Evolutionary conservation across 1,140 invertebrate species (phyloP).

Genomic region (Zophobas atratus): DNA sequence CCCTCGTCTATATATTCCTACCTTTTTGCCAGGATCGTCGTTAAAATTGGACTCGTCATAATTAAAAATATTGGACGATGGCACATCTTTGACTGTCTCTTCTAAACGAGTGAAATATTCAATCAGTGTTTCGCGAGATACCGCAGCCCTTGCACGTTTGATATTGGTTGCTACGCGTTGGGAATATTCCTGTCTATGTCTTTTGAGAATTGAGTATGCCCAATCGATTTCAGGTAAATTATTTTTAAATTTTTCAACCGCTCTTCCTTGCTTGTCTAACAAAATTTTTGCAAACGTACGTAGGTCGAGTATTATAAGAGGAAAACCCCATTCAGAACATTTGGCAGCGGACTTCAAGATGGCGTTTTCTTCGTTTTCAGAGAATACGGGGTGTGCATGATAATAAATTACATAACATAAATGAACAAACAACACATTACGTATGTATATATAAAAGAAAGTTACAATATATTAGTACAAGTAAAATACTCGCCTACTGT

Average conservation of each 20-base stretch:
- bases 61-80: conserved; percentile 60
- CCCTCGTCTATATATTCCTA: conserved; percentile 61
- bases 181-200: conserved; percentile 60
- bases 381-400: background rate
- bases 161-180: conserved; percentile 63
- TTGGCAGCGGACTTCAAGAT: background rate
- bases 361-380: background rate
- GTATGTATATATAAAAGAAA: too few species aligned
- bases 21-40: conserved; percentile 67
- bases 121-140: conserved; percentile 22
- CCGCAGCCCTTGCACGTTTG: conserved; percentile 59
- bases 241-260: conserved; percentile 56
- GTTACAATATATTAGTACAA: too few species aligned
- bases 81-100: conserved; percentile 44
- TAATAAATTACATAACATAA: too few species aligned
- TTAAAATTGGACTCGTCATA: conserved; percentile 69
- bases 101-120: conserved; percentile 27
- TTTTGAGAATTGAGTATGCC: conserved; percentile 56
- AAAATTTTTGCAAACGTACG: conserved; percentile 25
- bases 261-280: conserved; percentile 29
- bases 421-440: too few species aligned
- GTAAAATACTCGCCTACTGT: too few species aligned
- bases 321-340: conserved; percentile 37
- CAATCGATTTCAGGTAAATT: conserved; percentile 62
- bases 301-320: conserved; percentile 5